Percentiles rank a stretch among this genome's conserved stretches.
Conservation (phyloP, 1,140 invertebrate genomes). For the Drosophila sproati region DNA sequence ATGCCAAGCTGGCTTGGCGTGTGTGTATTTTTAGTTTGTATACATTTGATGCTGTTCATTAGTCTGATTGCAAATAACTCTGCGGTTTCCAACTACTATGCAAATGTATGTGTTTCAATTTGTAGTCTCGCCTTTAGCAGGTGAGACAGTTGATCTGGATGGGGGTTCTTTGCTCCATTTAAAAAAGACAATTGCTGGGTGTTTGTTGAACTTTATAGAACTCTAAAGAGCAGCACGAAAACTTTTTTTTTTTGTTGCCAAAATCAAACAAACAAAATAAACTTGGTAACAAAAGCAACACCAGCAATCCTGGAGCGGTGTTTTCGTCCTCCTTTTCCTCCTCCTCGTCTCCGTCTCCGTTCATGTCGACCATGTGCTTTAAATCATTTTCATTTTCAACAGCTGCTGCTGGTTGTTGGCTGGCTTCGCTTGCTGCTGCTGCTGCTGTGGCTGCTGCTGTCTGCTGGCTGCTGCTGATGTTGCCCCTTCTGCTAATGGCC, state of each 20-base stretch:
- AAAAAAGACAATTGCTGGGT: constrained; percentile 10
- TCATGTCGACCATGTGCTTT: constrained; percentile 61
- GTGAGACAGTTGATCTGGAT: background rate
- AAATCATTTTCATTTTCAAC: constrained; percentile 82
- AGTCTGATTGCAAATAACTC: constrained; percentile 61
- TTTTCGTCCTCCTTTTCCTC: constrained; percentile 13
- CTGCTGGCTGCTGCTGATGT: background rate
- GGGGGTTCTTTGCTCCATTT: background rate
- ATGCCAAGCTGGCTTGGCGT: background rate
- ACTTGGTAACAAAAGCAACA: constrained; percentile 24
- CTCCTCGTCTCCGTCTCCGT: constrained; percentile 4
- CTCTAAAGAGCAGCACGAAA: constrained; percentile 30
- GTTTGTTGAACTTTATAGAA: constrained; percentile 56
- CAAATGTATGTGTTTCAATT: constrained; percentile 6
- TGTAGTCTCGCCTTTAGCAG: background rate
- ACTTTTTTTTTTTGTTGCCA: constrained; percentile 12
- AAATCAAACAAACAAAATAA: constrained; percentile 23
- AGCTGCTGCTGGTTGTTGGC: constrained; percentile 61
- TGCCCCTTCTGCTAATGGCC: constrained; percentile 11
- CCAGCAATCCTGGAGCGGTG: background rate
- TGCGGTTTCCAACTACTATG: background rate
- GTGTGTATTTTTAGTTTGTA: background rate
- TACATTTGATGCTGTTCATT: constrained; percentile 45
- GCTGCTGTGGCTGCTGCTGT: background rate
- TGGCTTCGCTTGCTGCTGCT: background rate